Percentiles rank a stretch among this genome's conserved stretches.
Conservation (phyloP, 2,797 vertebrate genomes). For the Thalassophryne amazonica region DNA sequence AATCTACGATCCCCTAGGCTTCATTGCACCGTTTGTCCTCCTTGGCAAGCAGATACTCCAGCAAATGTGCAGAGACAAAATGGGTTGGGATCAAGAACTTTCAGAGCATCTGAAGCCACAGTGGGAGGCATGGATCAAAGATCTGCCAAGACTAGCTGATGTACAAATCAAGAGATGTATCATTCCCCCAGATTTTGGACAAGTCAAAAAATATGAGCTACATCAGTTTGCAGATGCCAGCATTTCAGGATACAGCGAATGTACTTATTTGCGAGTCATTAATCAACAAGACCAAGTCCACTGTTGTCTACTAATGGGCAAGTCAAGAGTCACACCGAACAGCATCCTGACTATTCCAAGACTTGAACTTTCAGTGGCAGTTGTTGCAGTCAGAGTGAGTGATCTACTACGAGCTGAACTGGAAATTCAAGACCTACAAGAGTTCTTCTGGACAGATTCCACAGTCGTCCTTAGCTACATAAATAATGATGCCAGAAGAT, state of each 20-base stretch:
- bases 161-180: slow-evolving; percentile 20
- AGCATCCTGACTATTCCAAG: slow-evolving; percentile 16
- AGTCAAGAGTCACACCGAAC: slow-evolving; percentile 21
- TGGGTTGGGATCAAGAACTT: slow-evolving; percentile 30
- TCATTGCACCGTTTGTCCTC: slow-evolving; percentile 37
- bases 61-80: slow-evolving; percentile 33
- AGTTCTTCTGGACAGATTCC: not conserved
- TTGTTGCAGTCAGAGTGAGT: slow-evolving; percentile 7
- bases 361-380: slow-evolving; percentile 13
- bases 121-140: slow-evolving; percentile 33
- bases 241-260: slow-evolving; percentile 8
- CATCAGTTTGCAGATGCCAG: slow-evolving; percentile 18
- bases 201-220: slow-evolving; percentile 6
- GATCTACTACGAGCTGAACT: not conserved
- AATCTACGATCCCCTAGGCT: slow-evolving; percentile 30
- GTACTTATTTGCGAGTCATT: slow-evolving; percentile 15
- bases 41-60: slow-evolving; percentile 36
- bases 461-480: slow-evolving; percentile 3
- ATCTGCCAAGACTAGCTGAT: slow-evolving; percentile 15
- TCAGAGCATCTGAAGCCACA: slow-evolving; percentile 10
- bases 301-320: slow-evolving; percentile 28
- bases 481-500: not conserved
- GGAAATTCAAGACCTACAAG: not conserved
- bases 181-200: slow-evolving; percentile 9
- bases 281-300: slow-evolving; percentile 9